Evolutionary conservation across 2,888 invertebrate genomes (phyloP).

Genomic region (Phaedon cochleariae): DNA sequence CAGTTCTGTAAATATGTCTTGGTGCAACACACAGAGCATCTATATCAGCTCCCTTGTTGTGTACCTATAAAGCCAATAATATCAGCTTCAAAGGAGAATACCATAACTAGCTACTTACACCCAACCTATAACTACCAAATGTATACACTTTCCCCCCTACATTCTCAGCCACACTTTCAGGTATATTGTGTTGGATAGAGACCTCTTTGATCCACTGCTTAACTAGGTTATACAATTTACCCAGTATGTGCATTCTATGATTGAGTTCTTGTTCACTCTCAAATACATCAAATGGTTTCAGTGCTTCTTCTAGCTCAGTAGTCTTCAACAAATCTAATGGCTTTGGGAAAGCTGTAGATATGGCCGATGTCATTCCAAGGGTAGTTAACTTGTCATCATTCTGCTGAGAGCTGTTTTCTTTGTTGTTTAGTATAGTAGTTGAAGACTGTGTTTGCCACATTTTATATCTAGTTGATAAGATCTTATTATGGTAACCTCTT

Average conservation of each 20-base stretch:
- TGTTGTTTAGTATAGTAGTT: conserved; percentile 49
- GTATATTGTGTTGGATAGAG: conserved; percentile 90
- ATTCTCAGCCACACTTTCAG: conserved; percentile 85
- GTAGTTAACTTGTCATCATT: conserved; percentile 71
- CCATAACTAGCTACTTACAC: conserved; percentile 67
- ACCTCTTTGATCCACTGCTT: conserved; percentile 94
- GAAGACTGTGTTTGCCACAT: conserved; percentile 38
- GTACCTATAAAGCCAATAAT: conserved; percentile 69
- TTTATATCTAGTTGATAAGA: too few species aligned
- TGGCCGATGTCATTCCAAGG: conserved; percentile 93
- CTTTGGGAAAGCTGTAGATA: conserved; percentile 87
- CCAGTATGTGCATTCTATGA: conserved; percentile 85
- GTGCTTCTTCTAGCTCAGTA: conserved; percentile 77
- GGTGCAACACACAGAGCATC: conserved; percentile 98
- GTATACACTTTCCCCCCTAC: conserved; percentile 99
- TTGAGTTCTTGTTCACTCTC: conserved; percentile 90
- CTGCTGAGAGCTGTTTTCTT: conserved; percentile 53
- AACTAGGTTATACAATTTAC: conserved; percentile 88
- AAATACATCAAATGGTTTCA: conserved; percentile 87
- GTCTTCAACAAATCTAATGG: conserved; percentile 79
- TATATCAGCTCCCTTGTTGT: conserved; percentile 98
- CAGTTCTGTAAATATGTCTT: conserved; percentile 89
- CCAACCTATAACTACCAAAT: conserved; percentile 96
- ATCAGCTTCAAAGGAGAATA: conserved; percentile 5
- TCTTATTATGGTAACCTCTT: neutral